Conservation (phyloP, 1,140 invertebrate species). For the Rhagoletis pomonella region DNA sequence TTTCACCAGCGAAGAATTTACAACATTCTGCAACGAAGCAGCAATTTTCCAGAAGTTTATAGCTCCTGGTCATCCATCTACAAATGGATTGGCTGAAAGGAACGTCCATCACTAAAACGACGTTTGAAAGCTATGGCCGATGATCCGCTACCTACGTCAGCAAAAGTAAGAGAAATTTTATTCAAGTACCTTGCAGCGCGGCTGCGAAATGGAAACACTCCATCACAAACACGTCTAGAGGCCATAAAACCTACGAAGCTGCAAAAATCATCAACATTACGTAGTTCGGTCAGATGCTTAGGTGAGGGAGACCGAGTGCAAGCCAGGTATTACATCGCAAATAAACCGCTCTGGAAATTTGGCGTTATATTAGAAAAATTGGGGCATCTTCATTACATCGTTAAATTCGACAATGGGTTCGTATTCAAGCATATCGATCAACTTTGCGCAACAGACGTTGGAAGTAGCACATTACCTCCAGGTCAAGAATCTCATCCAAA, state of each 20-base stretch:
- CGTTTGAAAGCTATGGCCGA: slow-evolving; percentile 59
- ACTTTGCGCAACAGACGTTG: slow-evolving; percentile 13
- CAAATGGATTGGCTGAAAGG: slow-evolving; percentile 70
- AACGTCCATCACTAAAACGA: slow-evolving; percentile 68
- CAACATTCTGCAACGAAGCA: not conserved
- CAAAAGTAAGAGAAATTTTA: slow-evolving; percentile 60
- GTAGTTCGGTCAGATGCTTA: no score
- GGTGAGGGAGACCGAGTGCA: no score
- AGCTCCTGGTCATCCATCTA: slow-evolving; percentile 68
- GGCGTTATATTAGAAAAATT: not conserved
- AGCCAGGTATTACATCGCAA: no score
- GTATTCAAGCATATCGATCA: slow-evolving; percentile 33
- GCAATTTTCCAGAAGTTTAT: slow-evolving; percentile 66
- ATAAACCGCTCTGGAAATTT: slow-evolving; percentile 24
- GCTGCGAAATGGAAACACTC: slow-evolving; percentile 55
- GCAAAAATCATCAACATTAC: no score
- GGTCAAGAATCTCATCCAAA: no score
- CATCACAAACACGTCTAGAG: slow-evolving; percentile 57
- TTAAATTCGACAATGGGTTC: not conserved
- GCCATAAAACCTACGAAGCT: not conserved
- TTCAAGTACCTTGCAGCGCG: slow-evolving; percentile 62
- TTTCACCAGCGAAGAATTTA: slow-evolving; percentile 25
- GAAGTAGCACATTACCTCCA: not conserved
- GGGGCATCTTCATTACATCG: no score
- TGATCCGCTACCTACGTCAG: slow-evolving; percentile 52